Evolutionary conservation across 2,113 vertebrate genomes (phyloP), one percentile per base, ranked within the genome.

Genomic region (Micromys minutus): DNA sequence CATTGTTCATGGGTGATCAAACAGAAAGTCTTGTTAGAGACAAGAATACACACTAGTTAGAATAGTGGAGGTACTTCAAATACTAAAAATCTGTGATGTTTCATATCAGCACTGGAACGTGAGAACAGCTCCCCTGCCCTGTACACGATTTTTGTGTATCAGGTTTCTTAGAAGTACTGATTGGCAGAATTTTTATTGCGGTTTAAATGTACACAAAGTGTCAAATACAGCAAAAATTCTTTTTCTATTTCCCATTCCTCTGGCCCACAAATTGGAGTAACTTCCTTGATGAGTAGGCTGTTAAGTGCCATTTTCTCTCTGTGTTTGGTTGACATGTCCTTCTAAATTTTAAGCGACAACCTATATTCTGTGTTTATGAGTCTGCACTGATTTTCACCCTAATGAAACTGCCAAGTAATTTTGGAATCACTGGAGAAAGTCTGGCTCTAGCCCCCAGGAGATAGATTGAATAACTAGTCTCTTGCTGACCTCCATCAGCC

Each of bases 331-430:
- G 85, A 57, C 55, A 77, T 24, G 45, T 96, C 88, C 76, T 67
- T 92, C 89, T 96, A 71, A 84, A 90, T 94, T 94, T 83, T 97
- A 92, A 97, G 79, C 45, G n/a, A 95, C 77, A 96, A 5, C 7
- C 31, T 94, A 17, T 10, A 16, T 47, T 77, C 71, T 84, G 39
- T 74, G 76, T 76, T 86, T 93, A 15, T 55, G n/a, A 95, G 45
- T 74, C 87, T 94, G 29, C 39, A 34, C 84, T 95, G 89, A 71
- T 79, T 95, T 94, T 96, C 59, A 85, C 83, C 74, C 65, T 96
- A 94, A 96, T 96, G 94, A 95, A 96, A 97, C 75, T 50, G 45
- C 79, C 59, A 61, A 85, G 92, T 94, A 95, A 97, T 97, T 97
- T 97, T 92, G 93, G 93, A 96, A 83, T 88, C 95, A 81, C 21